These are phyloP conservation scores for Enteromius treurensis DNA, from an alignment of 2,797 vertebrate genomes.

Conservation along the genomic window DNA sequence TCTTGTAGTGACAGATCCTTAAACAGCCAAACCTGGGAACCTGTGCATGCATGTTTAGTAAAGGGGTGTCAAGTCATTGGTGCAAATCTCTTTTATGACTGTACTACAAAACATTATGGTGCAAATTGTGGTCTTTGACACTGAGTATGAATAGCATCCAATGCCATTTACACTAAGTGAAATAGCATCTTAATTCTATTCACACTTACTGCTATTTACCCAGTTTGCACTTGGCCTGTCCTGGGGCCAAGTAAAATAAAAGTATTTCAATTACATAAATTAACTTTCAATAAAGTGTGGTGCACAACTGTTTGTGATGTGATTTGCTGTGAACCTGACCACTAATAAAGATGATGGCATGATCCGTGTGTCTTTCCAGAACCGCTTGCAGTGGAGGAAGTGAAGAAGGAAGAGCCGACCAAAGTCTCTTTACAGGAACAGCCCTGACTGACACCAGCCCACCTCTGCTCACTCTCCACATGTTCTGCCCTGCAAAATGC, in stretches of 20 bases:
- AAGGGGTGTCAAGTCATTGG: background rate
- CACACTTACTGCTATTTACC: background rate
- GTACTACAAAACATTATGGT: background rate
- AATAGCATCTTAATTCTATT: background rate
- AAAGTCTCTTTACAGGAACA: conserved; percentile 71
- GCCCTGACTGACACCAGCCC: conserved; percentile 72
- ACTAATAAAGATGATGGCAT: conserved; percentile 79
- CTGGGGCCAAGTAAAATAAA: background rate
- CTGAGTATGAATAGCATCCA: background rate
- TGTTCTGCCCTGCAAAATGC: conserved; percentile 67
- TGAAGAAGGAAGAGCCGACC: conserved; percentile 74
- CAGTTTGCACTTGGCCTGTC: background rate
- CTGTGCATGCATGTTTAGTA: conserved; percentile 56
- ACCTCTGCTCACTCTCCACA: conserved; percentile 76
- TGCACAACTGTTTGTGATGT: background rate
- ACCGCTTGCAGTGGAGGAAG: conserved; percentile 71
- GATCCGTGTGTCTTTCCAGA: conserved; percentile 76
- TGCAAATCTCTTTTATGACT: background rate
- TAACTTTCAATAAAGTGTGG: too few species aligned
- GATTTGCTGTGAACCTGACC: conserved; percentile 60
- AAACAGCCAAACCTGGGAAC: conserved; percentile 78
- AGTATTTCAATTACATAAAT: background rate
- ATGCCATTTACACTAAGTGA: background rate
- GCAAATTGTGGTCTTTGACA: background rate
- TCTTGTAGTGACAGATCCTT: conserved; percentile 77